Conservation (phyloP, 2,113 vertebrate species). For the Pelusios castaneus region DNA sequence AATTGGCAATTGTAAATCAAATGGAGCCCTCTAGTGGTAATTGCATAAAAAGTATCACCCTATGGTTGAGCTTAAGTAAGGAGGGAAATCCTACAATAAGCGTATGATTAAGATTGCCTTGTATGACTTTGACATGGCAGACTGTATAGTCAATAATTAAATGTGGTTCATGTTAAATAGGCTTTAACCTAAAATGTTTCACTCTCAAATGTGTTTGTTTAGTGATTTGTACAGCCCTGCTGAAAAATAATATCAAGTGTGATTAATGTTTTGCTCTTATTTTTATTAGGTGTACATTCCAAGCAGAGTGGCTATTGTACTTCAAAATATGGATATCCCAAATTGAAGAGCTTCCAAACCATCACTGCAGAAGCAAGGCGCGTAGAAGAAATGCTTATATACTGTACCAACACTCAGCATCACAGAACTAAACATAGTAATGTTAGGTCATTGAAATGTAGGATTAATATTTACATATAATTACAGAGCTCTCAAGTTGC, state of each 20-base stretch:
- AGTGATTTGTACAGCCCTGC: neutral
- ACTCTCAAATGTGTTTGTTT: neutral
- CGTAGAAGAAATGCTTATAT: constrained; percentile 40
- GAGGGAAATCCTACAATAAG: neutral
- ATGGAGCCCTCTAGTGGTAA: constrained; percentile 66
- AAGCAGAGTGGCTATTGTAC: constrained; percentile 81
- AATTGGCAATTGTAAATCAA: constrained; percentile 33
- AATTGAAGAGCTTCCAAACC: constrained; percentile 62
- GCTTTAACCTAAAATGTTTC: neutral
- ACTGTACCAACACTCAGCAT: constrained; percentile 6
- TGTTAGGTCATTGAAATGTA: constrained; percentile 57
- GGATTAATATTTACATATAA: constrained; percentile 56
- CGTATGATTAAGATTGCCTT: neutral
- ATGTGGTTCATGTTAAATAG: neutral
- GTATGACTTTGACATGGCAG: neutral
- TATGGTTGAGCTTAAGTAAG: neutral
- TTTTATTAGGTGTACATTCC: constrained; percentile 83
- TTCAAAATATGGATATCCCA: constrained; percentile 74
- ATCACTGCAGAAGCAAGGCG: constrained; percentile 21
- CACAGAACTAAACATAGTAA: constrained; percentile 41
- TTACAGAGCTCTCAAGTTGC: constrained; percentile 56
- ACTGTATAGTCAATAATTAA: neutral
- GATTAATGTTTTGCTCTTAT: neutral
- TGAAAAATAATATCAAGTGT: neutral
- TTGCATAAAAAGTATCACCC: neutral